These are phyloP conservation scores for Ceriagrion tenellum DNA, from an alignment of 2,888 invertebrate species.

Conservation along the genomic window DNA sequence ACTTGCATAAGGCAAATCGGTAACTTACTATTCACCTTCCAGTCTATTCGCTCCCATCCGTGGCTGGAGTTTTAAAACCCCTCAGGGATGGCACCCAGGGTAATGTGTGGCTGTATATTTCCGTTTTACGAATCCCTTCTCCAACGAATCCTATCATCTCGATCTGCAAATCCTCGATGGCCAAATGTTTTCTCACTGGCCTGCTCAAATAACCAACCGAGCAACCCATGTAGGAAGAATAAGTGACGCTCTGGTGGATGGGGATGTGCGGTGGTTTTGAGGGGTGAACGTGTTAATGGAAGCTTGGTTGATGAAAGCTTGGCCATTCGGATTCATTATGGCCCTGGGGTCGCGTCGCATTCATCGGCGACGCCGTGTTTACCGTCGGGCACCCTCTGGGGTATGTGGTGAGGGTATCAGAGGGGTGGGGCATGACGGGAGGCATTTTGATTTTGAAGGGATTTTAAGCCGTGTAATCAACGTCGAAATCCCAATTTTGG, in stretches of 20 bases:
- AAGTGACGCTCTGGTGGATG: background rate
- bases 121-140: too few relatives aligned
- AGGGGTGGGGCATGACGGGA: background rate
- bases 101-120: too few relatives aligned
- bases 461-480: slow-evolving; percentile 8
- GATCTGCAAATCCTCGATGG: too few relatives aligned
- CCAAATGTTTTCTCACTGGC: too few relatives aligned
- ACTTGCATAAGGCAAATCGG: too few relatives aligned
- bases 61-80: too few relatives aligned
- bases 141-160: too few relatives aligned
- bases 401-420: background rate
- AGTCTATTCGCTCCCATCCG: too few relatives aligned
- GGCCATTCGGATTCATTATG: background rate
- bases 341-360: background rate
- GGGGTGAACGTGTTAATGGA: background rate
- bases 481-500: background rate
- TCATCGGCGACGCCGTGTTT: background rate
- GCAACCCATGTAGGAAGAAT: too few relatives aligned
- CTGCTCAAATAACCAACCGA: too few relatives aligned
- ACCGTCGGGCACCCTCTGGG: background rate
- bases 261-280: background rate
- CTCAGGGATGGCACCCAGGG: too few relatives aligned
- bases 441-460: background rate
- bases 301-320: background rate
- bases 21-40: too few relatives aligned